Conservation (phyloP, 2,113 vertebrate genomes). For the Saguinus imperator region DNA sequence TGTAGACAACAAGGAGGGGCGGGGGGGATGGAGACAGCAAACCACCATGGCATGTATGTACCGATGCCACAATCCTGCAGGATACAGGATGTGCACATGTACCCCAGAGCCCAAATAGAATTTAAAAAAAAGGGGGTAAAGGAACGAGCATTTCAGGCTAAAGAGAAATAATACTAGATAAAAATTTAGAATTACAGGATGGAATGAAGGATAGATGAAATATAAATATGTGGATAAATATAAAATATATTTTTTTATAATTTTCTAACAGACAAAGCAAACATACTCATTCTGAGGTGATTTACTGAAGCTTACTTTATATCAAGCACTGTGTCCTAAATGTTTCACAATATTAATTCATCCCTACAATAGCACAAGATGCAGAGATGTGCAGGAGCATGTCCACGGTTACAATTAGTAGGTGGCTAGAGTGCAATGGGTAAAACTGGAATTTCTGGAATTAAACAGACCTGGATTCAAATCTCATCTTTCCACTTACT, state of each 20-base stretch:
- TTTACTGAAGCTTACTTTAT: neutral
- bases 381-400: neutral
- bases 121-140: neutral
- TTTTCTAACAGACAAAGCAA: neutral
- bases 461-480: neutral
- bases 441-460: neutral
- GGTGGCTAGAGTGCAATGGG: neutral
- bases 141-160: neutral
- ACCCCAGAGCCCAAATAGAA: too few species aligned
- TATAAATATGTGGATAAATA: neutral
- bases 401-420: neutral
- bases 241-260: neutral
- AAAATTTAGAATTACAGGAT: neutral
- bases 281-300: neutral
- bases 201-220: neutral
- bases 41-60: too few species aligned
- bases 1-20: too few species aligned
- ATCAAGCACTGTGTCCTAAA: neutral
- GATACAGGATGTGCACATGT: too few species aligned
- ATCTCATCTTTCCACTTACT: neutral
- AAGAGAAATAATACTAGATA: neutral
- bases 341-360: constrained; percentile 26
- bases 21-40: too few species aligned
- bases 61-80: too few species aligned
- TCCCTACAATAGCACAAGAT: neutral